Evolutionary conservation across 2,113 vertebrate species (phyloP).

Genomic region (Cryptotis parvus): DNA sequence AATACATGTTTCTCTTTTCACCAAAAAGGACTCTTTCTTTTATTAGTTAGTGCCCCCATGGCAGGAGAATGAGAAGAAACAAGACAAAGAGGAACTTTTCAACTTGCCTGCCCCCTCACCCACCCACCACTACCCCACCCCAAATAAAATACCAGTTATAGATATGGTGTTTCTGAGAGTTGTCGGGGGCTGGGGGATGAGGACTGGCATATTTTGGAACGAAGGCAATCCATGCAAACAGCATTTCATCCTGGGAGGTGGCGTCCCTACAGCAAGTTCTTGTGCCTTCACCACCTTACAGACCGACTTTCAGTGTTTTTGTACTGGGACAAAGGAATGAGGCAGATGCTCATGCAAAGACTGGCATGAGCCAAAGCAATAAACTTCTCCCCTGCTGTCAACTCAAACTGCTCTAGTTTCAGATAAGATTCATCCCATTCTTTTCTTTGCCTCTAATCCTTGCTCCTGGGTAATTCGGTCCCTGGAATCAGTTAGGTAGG

Average conservation of each 20-base stretch:
- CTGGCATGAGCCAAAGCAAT: conserved; percentile 64
- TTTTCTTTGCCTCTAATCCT: conserved; percentile 14
- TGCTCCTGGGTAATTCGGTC: background rate
- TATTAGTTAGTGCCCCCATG: conserved; percentile 7
- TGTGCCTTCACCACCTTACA: conserved; percentile 61
- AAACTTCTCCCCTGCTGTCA: conserved; percentile 70
- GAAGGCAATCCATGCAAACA: conserved; percentile 23
- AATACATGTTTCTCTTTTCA: conserved; percentile 12
- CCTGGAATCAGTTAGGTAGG: no score
- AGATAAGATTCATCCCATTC: conserved; percentile 3
- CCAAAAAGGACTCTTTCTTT: no score
- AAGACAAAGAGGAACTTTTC: conserved; percentile 32
- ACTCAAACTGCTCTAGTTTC: conserved; percentile 64
- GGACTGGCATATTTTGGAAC: background rate
- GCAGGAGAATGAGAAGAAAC: conserved; percentile 28
- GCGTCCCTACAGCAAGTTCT: conserved; percentile 41
- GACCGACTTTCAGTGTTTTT: conserved; percentile 37
- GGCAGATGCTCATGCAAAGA: conserved; percentile 62
- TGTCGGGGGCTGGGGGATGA: background rate
- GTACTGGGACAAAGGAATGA: conserved; percentile 55
- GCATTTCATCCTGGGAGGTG: conserved; percentile 40
- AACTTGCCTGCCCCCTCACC: background rate
- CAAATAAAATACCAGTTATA: background rate
- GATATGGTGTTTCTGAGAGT: background rate
- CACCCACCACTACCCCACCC: no score